Evolutionary conservation across 2,113 vertebrate species (phyloP), one percentile per base, ranked within the genome.

Genomic region (Carollia perspicillata): DNA sequence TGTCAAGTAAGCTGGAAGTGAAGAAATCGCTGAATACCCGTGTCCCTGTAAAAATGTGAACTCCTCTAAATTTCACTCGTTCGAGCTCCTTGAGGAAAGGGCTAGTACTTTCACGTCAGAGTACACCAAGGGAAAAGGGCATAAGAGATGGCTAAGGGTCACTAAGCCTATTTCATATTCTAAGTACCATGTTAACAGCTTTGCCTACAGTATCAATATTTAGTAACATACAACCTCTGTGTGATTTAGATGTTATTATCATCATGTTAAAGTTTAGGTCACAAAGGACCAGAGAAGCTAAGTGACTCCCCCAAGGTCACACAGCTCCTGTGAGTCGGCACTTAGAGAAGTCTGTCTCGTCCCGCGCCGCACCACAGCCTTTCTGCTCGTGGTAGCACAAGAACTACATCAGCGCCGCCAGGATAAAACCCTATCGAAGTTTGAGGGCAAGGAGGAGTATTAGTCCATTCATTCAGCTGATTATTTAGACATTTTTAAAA

Each of bases 401-500:
- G 55, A 53, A 44, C 5, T 44, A 28, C 92, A 35, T 37, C 7
- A 53, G 28, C 60, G 8, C 66, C 93, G 40, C 8, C 53, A 72
- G 90, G 18, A 68, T 22, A 83, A 68, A 68, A 44, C 7, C 5
- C 44, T 66, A 22, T 17, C 20, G 9, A 28, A 30, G 60, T 30
- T 63, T 28, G 8, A 40, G 83, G 14, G 69, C 22, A 94, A 26
- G 37, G 83, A 89, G 53, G 8, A 80, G 2, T 26, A 44, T 37
- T 8, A 68, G 42, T 60, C 13, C 8, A 20, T 71, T 66, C 8
- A 49, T 71, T 80, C n/a, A 66, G 47, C 5, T 55, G 77, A 72
- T 71, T 51, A 93, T 91, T 93, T 86, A 44, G 23, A 58, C 22
- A 42, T 35, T 68, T 88, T 95, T 83, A 63, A 3, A 37, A 93